These are phyloP conservation scores for Zophobas atratus DNA, from an alignment of 1,140 invertebrate species.

Conservation along the genomic window DNA sequence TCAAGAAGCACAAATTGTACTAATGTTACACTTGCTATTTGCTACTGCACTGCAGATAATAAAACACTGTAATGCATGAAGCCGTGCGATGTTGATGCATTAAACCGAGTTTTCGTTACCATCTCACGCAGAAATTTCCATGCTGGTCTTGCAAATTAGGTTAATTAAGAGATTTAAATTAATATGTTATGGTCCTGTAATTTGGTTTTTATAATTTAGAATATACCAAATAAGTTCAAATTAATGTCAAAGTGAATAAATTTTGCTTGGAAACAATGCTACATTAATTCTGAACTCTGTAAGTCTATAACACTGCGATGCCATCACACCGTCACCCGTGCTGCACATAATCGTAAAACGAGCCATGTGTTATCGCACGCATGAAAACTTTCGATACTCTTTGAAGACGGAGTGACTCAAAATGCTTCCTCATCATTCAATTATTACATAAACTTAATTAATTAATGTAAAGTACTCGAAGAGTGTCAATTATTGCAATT, in stretches of 20 bases:
- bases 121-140: constrained; percentile 13
- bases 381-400: too few relatives aligned
- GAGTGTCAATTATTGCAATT: too few relatives aligned
- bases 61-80: constrained; percentile 39
- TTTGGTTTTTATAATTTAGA: neutral
- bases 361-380: too few relatives aligned
- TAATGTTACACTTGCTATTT: neutral
- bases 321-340: too few relatives aligned
- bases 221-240: neutral
- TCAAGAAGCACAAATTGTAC: neutral
- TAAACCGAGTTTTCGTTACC: constrained; percentile 7
- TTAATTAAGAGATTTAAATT: neutral
- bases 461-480: too few relatives aligned
- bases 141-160: constrained; percentile 1
- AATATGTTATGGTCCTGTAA: neutral
- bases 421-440: too few relatives aligned
- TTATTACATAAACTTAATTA: too few relatives aligned
- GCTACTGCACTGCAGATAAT: constrained; percentile 12
- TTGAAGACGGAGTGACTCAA: too few relatives aligned
- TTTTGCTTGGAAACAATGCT: neutral
- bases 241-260: neutral
- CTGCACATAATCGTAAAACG: too few relatives aligned
- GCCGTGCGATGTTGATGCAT: constrained; percentile 21
- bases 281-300: too few relatives aligned
- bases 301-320: too few relatives aligned